Evolutionary conservation across 2,888 invertebrate genomes (phyloP), one percentile per base, ranked within the genome.

Genomic region (Hesperia comma): DNA sequence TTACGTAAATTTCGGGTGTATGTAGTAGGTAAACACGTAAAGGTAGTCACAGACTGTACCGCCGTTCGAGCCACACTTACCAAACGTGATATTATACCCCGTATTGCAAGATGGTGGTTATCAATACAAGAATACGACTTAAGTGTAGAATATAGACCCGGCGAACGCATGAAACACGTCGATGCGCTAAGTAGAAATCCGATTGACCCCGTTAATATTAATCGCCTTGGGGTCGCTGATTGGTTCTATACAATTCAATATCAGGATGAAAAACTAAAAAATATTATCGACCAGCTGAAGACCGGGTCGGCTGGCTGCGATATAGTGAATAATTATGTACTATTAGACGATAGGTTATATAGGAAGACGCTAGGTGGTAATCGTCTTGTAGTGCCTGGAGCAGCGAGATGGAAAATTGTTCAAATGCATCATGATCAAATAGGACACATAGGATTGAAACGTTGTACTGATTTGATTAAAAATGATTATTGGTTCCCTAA

Each of bases 341-440:
- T 74, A 0, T 12, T 61, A 7, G 61, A 77, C 54, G 57, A 71
- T 40, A 67, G 69, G n/a, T 19, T 77, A 19, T 75, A 75, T 61
- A 26, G 66, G 6, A 54, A 58, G 26, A 58, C 57, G 1, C 17
- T 58, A 2, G 4, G 15, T 15, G 57, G 57, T 2, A 26, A 41
- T 26, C 8, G 57, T 10, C 70, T 80, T 6, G 75, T 76, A 51
- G 80, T 81, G 1, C 79, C 80, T 0, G 33, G 19, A 1, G 75
- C 77, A 26, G 69, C 77, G 10, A 56, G 37, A n/a, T 83, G 79
- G 74, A 78, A 70, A 67, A 69, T 82, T 7, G 17, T 79, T 0
- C 77, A 78, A 33, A 79, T 78, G 75, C 74, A 76, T 53, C 81
- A 80, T 61, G 79, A 82, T 63, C 75, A 81, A 0, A 76, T 81